phyloP scores from a whole-genome alignment of 2,797 vertebrate genomes.

The Sebastes oblongus region DNA sequence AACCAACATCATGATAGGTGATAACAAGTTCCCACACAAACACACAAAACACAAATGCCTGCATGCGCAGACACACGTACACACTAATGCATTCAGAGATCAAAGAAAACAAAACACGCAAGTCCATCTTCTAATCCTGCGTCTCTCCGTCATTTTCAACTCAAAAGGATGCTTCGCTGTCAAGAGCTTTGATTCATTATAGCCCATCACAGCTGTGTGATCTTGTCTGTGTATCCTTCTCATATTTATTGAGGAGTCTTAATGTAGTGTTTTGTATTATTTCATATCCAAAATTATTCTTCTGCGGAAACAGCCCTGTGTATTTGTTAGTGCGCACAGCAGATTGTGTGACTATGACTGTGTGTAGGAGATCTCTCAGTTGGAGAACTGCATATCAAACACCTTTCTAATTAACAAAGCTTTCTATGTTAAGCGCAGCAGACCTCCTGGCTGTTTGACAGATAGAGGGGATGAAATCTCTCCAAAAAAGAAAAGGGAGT shows the following conservation, averaged over 20 bases:
- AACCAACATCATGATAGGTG: neutral
- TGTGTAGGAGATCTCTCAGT: neutral
- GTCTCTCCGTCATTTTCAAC: slow-evolving; percentile 28
- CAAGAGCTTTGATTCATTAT: slow-evolving; percentile 43
- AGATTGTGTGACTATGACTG: neutral
- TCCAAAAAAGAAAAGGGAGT: slow-evolving; percentile 16
- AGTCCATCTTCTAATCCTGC: slow-evolving; percentile 14
- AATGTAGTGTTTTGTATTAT: slow-evolving; percentile 31
- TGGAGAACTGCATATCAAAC: slow-evolving; percentile 23
- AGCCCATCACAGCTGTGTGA: slow-evolving; percentile 4
- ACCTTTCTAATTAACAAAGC: slow-evolving; percentile 40
- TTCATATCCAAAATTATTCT: neutral
- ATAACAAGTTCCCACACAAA: slow-evolving; percentile 9
- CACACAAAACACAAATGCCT: neutral
- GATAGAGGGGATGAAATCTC: neutral
- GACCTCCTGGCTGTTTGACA: neutral
- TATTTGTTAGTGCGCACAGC: neutral
- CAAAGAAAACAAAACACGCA: slow-evolving; percentile 24
- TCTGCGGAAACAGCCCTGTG: neutral
- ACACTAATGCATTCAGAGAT: slow-evolving; percentile 37
- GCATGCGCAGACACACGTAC: neutral
- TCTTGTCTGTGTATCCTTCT: neutral
- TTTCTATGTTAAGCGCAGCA: neutral
- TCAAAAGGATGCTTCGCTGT: slow-evolving; percentile 32
- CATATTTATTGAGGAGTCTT: neutral